Conservation (phyloP, 2,888 invertebrate genomes). For the Synanthedon tipuliformis region DNA sequence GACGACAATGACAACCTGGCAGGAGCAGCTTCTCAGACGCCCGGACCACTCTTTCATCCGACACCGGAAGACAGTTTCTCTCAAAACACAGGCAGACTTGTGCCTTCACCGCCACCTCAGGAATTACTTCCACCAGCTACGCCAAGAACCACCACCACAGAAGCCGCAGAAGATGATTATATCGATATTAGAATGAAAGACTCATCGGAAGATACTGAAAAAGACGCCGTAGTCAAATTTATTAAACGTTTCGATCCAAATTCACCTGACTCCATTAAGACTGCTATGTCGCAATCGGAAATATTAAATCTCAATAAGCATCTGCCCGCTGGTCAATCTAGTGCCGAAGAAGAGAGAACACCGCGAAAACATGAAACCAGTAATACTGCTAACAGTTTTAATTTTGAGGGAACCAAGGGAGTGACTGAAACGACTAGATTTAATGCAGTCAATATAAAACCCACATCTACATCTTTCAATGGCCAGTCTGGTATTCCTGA, state of each 20-base stretch:
- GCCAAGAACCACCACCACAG: constrained; percentile 27
- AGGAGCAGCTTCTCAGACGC: constrained; percentile 33
- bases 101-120: constrained; percentile 26
- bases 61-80: constrained; percentile 12
- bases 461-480: constrained; percentile 9
- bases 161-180: constrained; percentile 24
- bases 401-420: constrained; percentile 35
- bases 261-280: constrained; percentile 41
- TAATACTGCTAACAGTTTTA: constrained; percentile 33
- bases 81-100: constrained; percentile 5
- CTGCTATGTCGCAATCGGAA: constrained; percentile 50
- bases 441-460: constrained; percentile 38
- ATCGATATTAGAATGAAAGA: constrained; percentile 25
- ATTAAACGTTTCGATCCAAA: constrained; percentile 62
- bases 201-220: constrained; percentile 18
- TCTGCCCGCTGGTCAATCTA: constrained; percentile 44
- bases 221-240: constrained; percentile 46
- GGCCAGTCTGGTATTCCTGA: not conserved
- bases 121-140: constrained; percentile 34
- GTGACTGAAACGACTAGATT: constrained; percentile 28
- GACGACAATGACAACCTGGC: constrained; percentile 15
- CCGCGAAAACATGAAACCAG: constrained; percentile 32
- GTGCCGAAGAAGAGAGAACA: constrained; percentile 48
- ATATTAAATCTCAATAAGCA: constrained; percentile 49
- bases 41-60: constrained; percentile 29